Percentiles rank a stretch among this genome's conserved stretches.
These are phyloP conservation scores for Nomada hirtipes DNA, from an alignment of 2,888 invertebrate species.

Conservation along the genomic window DNA sequence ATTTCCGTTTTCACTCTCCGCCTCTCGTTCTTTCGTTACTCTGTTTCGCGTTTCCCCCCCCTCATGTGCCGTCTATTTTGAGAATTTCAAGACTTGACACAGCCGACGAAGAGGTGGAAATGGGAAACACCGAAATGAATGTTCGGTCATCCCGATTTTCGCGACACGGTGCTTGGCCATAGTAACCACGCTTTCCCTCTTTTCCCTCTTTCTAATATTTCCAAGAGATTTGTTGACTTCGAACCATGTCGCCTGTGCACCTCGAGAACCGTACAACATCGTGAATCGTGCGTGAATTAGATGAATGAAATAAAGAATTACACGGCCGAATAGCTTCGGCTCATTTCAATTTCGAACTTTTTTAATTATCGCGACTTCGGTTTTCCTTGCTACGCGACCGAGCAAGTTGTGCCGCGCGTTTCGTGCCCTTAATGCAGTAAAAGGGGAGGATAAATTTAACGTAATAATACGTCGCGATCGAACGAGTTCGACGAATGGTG, in stretches of 20 bases:
- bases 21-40: background rate
- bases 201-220: background rate
- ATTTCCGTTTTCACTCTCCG: slow-evolving; percentile 35
- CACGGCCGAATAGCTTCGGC: background rate
- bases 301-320: background rate
- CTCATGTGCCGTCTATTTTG: slow-evolving; percentile 43
- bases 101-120: slow-evolving; percentile 20
- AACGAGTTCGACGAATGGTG: background rate
- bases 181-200: slow-evolving; percentile 17
- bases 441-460: background rate
- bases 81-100: slow-evolving; percentile 53
- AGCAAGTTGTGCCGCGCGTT: background rate
- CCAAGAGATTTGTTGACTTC: background rate
- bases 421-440: background rate
- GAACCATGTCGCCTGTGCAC: background rate
- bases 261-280: background rate
- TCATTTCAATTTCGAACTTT: background rate
- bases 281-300: background rate
- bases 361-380: slow-evolving; percentile 14
- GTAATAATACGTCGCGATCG: background rate
- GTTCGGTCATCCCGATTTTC: slow-evolving; percentile 48
- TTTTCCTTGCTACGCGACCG: background rate
- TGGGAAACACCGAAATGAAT: slow-evolving; percentile 42
- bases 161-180: slow-evolving; percentile 16
- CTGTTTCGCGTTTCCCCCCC: slow-evolving; percentile 9